Evolutionary conservation across 2,113 vertebrate genomes (phyloP).

Genomic region (Tauraco erythrolophus): DNA sequence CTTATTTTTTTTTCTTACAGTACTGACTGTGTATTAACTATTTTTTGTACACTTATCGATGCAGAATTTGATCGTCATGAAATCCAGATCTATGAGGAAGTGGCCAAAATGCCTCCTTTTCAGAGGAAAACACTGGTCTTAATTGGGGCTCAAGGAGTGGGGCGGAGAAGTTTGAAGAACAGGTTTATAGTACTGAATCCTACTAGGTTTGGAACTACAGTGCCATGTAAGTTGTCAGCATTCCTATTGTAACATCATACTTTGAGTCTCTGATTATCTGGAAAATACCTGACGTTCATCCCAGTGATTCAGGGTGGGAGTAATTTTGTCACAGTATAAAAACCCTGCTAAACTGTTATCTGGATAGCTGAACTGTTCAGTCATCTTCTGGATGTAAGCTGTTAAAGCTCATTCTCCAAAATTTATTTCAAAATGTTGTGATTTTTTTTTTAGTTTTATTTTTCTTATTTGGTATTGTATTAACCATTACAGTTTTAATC

Average conservation of each 20-base stretch:
- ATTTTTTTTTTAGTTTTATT: background rate
- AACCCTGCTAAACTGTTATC: too few relatives aligned
- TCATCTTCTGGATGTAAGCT: background rate
- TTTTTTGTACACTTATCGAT: background rate
- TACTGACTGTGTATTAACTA: background rate
- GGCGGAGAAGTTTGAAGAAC: conserved; percentile 96
- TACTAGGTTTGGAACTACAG: conserved; percentile 91
- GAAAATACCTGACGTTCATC: background rate
- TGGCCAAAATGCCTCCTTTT: conserved; percentile 97
- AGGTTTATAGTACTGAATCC: conserved; percentile 94
- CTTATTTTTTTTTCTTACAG: background rate
- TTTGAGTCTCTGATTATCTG: background rate
- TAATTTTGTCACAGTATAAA: background rate
- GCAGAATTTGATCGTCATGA: conserved; percentile 98
- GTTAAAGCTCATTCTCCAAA: background rate
- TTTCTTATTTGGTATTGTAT: background rate
- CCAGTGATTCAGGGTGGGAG: background rate
- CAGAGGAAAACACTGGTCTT: conserved; percentile 96
- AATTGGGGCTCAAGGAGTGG: conserved; percentile 97
- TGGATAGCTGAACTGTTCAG: background rate
- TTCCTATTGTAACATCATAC: background rate
- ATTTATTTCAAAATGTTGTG: background rate
- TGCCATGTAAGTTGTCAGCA: conserved; percentile 91
- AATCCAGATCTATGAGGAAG: conserved; percentile 98
- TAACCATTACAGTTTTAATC: background rate